These are phyloP conservation scores for Xylocampa areola DNA, from an alignment of 2,888 invertebrate species.

Conservation along the genomic window DNA sequence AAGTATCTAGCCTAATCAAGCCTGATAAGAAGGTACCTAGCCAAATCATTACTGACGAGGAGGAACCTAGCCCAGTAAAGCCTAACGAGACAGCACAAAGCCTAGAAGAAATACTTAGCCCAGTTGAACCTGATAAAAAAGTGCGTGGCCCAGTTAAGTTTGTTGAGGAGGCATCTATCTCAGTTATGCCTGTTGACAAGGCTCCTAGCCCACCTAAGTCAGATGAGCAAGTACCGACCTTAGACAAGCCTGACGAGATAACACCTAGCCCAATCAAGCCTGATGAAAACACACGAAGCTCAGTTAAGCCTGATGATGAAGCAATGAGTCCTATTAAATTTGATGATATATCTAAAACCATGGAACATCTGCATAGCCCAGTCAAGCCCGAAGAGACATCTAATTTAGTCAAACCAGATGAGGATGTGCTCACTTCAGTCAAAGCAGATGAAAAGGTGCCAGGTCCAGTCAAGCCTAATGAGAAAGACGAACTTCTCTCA, in stretches of 20 bases:
- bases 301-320: conserved; percentile 8
- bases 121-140: conserved; percentile 9
- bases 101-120: background rate
- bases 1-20: background rate
- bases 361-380: background rate
- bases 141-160: conserved; percentile 15
- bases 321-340: background rate
- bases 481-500: conserved; percentile 14
- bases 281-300: conserved; percentile 19
- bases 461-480: background rate
- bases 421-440: background rate
- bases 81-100: background rate
- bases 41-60: conserved; percentile 3
- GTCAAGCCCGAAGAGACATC: background rate
- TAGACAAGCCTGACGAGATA: conserved; percentile 9
- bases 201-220: background rate
- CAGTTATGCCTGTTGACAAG: conserved; percentile 14
- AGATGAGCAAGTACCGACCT: conserved; percentile 13
- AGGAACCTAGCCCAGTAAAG: conserved; percentile 14
- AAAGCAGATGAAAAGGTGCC: background rate
- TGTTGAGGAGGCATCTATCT: conserved; percentile 31
- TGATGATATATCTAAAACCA: background rate
- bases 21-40: conserved; percentile 6
- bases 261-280: conserved; percentile 15
- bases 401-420: background rate